Evolutionary conservation across 1,140 invertebrate genomes (phyloP), one percentile per base, ranked within the genome.

Genomic region (Drosophila mauritiana): DNA sequence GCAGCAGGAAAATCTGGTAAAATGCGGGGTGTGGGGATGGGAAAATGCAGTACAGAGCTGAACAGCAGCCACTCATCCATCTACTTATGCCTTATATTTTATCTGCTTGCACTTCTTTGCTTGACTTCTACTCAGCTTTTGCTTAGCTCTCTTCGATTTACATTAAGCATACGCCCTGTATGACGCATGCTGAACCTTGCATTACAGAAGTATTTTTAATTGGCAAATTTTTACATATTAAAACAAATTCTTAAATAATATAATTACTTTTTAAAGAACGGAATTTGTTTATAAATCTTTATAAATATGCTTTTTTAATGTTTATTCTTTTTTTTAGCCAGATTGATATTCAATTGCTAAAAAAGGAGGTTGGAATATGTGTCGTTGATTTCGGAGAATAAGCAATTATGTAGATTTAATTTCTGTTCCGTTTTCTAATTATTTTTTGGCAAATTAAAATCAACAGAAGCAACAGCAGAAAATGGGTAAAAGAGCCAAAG

Each of bases 51-150:
- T 27, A 40, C 5, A 36, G 46, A 48, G 31, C 56, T 37, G 27
- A 25, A 27, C 72, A 64, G 61, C 73, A 75, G 59, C 80, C 75
- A 83, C 80, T 83, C 80, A 83, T 83, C 74, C 75, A 83, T 83
- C 80, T 83, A 83, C 80, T 83, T 83, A 83, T 78, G 80, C 64
- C 77, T 83, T 83, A 83, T 83, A 78, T 82, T 73, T 82, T 73
- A 81, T 82, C 73, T 78, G 54, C 73, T 59, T 43, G 62, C 79
- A 73, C 55, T 70, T 68, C 49, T 64, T 58, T 59, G 20, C 34
- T 53, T 36, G 64, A 37, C 27, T 58, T 67, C 40, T 57, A 15
- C 45, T 61, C 39, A 62, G 36, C 53, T 58, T 22, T 25, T 68
- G 39, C 46, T 54, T 25, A 20, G 31, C n/a, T 48, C 51, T 17